Percentiles rank a stretch among this genome's conserved stretches.
phyloP scores from a whole-genome alignment of 2,797 vertebrate species.

The Orestias chungarensis region DNA sequence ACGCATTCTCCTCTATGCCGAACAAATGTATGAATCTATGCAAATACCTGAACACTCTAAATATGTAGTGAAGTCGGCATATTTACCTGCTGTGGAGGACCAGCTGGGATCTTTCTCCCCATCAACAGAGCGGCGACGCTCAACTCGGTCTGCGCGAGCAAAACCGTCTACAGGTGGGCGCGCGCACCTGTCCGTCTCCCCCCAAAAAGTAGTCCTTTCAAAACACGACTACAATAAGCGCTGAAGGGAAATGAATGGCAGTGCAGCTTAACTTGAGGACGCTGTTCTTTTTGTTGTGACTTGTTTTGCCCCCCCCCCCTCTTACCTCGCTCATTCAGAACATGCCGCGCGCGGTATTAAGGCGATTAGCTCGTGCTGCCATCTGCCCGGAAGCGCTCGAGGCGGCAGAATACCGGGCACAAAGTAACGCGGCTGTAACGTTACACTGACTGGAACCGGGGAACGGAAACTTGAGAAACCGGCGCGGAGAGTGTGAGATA shows the following conservation, averaged over 20 bases:
- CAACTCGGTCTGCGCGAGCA: constrained; percentile 52
- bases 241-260: constrained; percentile 16
- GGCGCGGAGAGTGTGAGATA: neutral
- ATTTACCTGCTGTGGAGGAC: constrained; percentile 54
- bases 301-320: too few relatives aligned
- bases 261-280: constrained; percentile 38
- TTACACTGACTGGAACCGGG: constrained; percentile 25
- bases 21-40: constrained; percentile 56
- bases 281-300: constrained; percentile 23
- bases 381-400: constrained; percentile 67
- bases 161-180: constrained; percentile 3
- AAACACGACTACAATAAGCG: constrained; percentile 16
- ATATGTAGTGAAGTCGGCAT: constrained; percentile 3
- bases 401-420: constrained; percentile 44
- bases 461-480: constrained; percentile 41
- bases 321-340: constrained; percentile 53
- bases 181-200: constrained; percentile 46
- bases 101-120: constrained; percentile 30
- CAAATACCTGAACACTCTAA: constrained; percentile 39
- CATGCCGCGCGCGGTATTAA: constrained; percentile 56
- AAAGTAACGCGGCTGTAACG: constrained; percentile 42
- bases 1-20: constrained; percentile 5
- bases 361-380: constrained; percentile 69
- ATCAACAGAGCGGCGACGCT: constrained; percentile 42
- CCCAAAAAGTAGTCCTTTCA: constrained; percentile 47